A percentile compares a stretch with the other conserved stretches of the same genome.
Evolutionary conservation across 2,113 vertebrate species (phyloP).

Genomic region (Spea multiplicata): DNA sequence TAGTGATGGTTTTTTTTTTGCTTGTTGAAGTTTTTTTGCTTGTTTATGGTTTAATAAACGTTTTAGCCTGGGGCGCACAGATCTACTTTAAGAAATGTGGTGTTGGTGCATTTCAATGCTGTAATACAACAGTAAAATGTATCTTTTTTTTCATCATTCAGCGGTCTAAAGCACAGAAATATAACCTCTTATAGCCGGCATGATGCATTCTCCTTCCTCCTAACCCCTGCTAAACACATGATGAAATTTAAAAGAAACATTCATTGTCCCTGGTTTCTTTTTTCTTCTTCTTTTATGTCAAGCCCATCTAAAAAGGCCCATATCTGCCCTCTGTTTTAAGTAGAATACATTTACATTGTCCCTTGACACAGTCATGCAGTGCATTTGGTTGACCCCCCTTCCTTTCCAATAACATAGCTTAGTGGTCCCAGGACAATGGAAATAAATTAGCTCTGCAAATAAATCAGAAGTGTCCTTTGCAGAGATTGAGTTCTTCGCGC

Average conservation of each 20-base stretch:
- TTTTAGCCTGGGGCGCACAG: too few species aligned
- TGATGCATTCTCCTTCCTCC: too few species aligned
- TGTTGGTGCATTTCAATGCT: too few species aligned
- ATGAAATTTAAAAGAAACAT: not conserved
- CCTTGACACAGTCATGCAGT: not conserved
- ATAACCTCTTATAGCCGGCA: too few species aligned
- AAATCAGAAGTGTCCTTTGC: conserved; percentile 23
- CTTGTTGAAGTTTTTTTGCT: too few species aligned
- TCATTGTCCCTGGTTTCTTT: not conserved
- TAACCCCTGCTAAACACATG: not conserved
- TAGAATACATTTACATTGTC: not conserved
- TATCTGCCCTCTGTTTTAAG: not conserved
- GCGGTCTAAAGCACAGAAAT: too few species aligned
- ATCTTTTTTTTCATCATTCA: too few species aligned
- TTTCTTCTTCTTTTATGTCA: not conserved
- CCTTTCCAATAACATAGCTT: not conserved
- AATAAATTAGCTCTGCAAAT: not conserved
- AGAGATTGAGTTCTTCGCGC: not conserved
- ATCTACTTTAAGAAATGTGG: too few species aligned
- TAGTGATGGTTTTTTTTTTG: too few species aligned
- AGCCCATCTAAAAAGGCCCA: not conserved
- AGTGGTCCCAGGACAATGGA: not conserved
- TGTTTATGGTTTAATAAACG: too few species aligned
- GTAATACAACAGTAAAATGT: too few species aligned
- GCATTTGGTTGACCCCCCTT: not conserved